phyloP scores from a whole-genome alignment of 2,888 invertebrate species.

The Sphecodes monilicornis region DNA sequence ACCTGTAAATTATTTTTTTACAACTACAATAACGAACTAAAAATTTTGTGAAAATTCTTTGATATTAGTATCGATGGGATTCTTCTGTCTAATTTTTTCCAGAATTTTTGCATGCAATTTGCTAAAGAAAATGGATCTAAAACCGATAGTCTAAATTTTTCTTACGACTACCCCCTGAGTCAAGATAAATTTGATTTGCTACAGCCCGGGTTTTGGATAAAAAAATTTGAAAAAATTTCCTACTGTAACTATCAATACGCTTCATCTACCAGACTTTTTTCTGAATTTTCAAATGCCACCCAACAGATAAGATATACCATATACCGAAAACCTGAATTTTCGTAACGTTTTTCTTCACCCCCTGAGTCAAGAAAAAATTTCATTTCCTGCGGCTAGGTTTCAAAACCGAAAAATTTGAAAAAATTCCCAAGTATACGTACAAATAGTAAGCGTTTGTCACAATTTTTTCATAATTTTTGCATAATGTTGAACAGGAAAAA shows the following conservation, averaged over 20 bases:
- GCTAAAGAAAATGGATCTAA: too few relatives aligned
- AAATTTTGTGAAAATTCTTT: background rate
- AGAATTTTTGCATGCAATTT: background rate
- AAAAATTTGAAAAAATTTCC: too few relatives aligned
- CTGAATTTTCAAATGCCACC: too few relatives aligned
- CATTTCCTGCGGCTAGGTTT: background rate
- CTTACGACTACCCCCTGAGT: too few relatives aligned
- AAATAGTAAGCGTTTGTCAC: background rate
- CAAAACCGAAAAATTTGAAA: background rate
- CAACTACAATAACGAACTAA: background rate
- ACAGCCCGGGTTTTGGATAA: too few relatives aligned
- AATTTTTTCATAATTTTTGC: background rate
- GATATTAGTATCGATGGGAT: background rate
- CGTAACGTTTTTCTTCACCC: background rate
- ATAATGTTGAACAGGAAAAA: background rate
- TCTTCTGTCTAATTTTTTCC: background rate
- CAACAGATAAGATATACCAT: too few relatives aligned
- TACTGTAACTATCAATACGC: too few relatives aligned
- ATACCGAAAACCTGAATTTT: too few relatives aligned
- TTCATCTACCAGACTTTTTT: too few relatives aligned
- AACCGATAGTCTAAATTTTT: too few relatives aligned
- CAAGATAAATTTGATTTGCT: too few relatives aligned
- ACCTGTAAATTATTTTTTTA: too few relatives aligned
- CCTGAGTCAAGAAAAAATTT: background rate
- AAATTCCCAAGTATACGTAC: background rate